Evolutionary conservation across 1,140 invertebrate genomes (phyloP).

Genomic region (Sinonovacula constricta): DNA sequence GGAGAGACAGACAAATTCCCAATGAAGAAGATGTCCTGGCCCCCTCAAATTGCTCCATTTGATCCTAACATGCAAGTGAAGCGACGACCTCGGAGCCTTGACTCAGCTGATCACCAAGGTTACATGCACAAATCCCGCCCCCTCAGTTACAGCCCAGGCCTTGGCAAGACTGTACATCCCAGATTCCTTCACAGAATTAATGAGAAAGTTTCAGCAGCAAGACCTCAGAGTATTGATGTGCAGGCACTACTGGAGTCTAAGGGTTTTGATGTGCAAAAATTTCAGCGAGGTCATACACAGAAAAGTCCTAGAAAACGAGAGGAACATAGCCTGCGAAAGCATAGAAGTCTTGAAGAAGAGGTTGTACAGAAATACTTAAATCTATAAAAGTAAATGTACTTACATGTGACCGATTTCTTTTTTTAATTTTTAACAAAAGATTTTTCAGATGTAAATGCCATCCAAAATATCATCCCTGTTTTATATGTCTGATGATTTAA

Average conservation of each 20-base stretch:
- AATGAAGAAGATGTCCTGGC: constrained; percentile 4
- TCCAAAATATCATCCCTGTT: too few species aligned
- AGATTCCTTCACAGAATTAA: constrained; percentile 42
- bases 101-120: constrained; percentile 9
- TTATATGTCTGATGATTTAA: too few species aligned
- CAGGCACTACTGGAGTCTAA: constrained; percentile 21
- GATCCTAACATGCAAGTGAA: constrained; percentile 19
- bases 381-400: too few species aligned
- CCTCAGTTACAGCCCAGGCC: constrained; percentile 40
- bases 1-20: background rate
- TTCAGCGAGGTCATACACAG: constrained; percentile 21
- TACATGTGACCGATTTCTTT: too few species aligned
- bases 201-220: constrained; percentile 1
- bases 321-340: background rate
- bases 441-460: too few species aligned
- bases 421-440: too few species aligned
- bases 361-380: background rate
- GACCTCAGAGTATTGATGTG: constrained; percentile 45
- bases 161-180: constrained; percentile 42
- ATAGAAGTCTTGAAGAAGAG: background rate
- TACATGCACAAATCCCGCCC: background rate
- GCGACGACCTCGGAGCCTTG: constrained; percentile 35
- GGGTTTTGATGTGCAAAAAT: constrained; percentile 38
- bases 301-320: constrained; percentile 7
- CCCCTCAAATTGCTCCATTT: constrained; percentile 37